Conservation (phyloP, 2,113 vertebrate species). For the Lasiurus borealis region DNA sequence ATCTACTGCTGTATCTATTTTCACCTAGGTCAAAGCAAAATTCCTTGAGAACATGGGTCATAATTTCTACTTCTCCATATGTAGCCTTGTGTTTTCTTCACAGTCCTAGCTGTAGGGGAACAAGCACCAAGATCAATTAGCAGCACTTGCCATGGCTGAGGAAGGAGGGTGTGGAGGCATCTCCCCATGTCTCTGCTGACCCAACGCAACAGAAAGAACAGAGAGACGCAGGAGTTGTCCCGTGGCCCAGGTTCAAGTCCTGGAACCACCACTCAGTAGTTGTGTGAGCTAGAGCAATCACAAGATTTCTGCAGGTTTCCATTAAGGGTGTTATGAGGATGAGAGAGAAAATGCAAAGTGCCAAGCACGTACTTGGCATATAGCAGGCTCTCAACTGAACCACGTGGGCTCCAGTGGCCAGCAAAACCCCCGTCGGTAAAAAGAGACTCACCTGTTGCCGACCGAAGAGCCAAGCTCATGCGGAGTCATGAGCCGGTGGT, state of each 20-base stretch:
- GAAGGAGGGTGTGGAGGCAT: not conserved
- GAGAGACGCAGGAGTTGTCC: not conserved
- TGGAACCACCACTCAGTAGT: not conserved
- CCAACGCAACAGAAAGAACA: not conserved
- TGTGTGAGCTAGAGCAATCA: not conserved
- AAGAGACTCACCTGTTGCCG: not conserved
- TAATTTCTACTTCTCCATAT: not conserved
- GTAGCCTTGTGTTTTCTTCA: not conserved
- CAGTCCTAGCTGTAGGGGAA: not conserved
- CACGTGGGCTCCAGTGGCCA: not conserved
- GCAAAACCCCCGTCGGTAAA: not conserved
- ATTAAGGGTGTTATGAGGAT: not conserved
- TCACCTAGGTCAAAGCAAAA: not conserved
- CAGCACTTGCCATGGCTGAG: not conserved
- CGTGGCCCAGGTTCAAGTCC: not conserved
- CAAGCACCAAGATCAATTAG: not conserved
- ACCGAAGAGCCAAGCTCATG: not conserved
- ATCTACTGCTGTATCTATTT: not conserved
- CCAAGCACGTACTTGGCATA: not conserved
- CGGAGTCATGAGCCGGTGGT: not conserved
- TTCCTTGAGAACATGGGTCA: not conserved
- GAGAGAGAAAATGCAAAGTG: not conserved
- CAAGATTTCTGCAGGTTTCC: not conserved
- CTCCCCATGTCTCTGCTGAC: not conserved
- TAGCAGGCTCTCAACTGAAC: not conserved